Percentiles rank a stretch among this genome's conserved stretches.
Evolutionary conservation across 1,140 invertebrate genomes (phyloP).

Genomic region (Drosophila micromelanica): DNA sequence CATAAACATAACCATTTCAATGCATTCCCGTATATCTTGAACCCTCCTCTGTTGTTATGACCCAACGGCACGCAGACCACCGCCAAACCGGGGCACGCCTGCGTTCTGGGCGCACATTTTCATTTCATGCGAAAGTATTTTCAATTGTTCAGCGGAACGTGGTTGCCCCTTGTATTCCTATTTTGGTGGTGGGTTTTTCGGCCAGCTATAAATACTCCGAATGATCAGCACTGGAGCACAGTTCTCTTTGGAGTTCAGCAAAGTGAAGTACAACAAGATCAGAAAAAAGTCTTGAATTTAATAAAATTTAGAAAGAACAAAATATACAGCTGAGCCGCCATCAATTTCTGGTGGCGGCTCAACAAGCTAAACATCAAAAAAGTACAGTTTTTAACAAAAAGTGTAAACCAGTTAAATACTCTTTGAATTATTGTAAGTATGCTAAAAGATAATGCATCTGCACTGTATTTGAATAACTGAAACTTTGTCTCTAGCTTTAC

Average conservation of each 20-base stretch:
- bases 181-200: conserved; percentile 62
- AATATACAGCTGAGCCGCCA: conserved; percentile 50
- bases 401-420: conserved; percentile 1
- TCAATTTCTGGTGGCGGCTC: conserved; percentile 47
- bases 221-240: conserved; percentile 54
- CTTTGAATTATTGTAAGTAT: conserved; percentile 4
- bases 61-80: conserved; percentile 61
- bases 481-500: conserved; percentile 1
- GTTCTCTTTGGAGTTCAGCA: conserved; percentile 38
- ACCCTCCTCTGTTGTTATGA: conserved; percentile 65
- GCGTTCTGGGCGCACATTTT: conserved; percentile 50
- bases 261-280: conserved; percentile 38
- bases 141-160: conserved; percentile 36
- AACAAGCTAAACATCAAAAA: background rate
- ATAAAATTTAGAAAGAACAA: background rate
- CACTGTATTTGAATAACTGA: background rate
- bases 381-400: conserved; percentile 6
- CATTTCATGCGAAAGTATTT: conserved; percentile 76
- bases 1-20: conserved; percentile 73
- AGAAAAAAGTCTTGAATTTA: background rate
- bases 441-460: background rate
- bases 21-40: conserved; percentile 42
- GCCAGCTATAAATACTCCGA: conserved; percentile 61
- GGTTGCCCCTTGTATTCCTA: conserved; percentile 8
- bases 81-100: conserved; percentile 58